Evolutionary conservation across 64 coral and sea anemone genomes (phyloP), one percentile per base, ranked within the genome.

Genomic region (Actinia equina): DNA sequence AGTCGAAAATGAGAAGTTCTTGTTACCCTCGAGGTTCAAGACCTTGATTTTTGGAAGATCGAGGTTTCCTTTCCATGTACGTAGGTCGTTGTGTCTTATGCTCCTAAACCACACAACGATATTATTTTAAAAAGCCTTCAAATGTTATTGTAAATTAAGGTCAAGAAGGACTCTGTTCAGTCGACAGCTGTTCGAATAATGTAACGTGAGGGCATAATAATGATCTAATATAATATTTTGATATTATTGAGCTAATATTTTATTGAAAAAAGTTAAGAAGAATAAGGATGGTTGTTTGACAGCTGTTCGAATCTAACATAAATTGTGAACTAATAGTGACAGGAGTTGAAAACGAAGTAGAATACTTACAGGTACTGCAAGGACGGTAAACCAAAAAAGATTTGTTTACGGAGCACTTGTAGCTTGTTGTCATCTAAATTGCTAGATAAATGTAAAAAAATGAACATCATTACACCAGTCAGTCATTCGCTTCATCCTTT

Each of bases 21-120:
- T 5, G 61, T 89, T 89, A 27, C 63, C 88, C n/a, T 27, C 42
- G 69, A 89, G 41, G 59, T 83, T 57, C 27, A 89, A 59, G 27
- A 84, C 44, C 30, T 54, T 37, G 52, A 89, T 41, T 1, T 52
- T 43, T 23, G 88, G 88, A 52, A 89, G 55, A 55, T 51, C 59
- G 0, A 82, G 60, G 82, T 3, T 25, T 65, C 79, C 88, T 17
- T 64, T 23, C 88, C 88, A 89, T 43, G 65, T 89, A 16, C 59
- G 57, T 2, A 89, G 57, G 9, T 82, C 26, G 79, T 89, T 89
- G 88, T 71, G 17, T 5, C 56, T 49, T 18, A 89, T 12, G 44
- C 57, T 89, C 59, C 88, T 89, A 46, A 42, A 82, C 27, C 27
- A 22, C 9, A 57, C 46, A 80, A 80, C 30, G 30, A 52, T 80